Percentiles rank a stretch among this genome's conserved stretches.
phyloP scores from a whole-genome alignment of 2,113 vertebrate genomes.

The Pangasianodon hypophthalmus region DNA sequence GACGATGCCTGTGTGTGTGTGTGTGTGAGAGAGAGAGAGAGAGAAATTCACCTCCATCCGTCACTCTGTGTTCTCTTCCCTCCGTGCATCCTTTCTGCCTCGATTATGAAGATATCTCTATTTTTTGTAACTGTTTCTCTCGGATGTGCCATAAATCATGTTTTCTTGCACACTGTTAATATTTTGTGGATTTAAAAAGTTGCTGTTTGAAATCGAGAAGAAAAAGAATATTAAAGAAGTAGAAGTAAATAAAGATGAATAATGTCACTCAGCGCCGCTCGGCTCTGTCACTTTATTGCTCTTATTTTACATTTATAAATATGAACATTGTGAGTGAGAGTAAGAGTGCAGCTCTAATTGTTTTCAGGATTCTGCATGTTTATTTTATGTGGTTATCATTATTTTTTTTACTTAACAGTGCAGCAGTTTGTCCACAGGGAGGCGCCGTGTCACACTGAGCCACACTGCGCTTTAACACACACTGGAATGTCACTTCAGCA shows the following conservation, averaged over 20 bases:
- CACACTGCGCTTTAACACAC: neutral
- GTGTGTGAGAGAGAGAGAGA: slow-evolving; percentile 37
- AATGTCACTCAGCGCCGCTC: slow-evolving; percentile 45
- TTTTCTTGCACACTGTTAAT: slow-evolving; percentile 82
- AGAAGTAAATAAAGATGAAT: slow-evolving; percentile 74
- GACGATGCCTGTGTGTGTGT: slow-evolving; percentile 65
- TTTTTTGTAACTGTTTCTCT: slow-evolving; percentile 79
- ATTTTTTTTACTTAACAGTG: neutral
- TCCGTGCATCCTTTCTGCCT: slow-evolving; percentile 75
- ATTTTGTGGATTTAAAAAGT: slow-evolving; percentile 79
- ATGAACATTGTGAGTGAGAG: neutral
- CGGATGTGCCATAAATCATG: slow-evolving; percentile 80
- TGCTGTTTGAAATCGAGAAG: slow-evolving; percentile 71
- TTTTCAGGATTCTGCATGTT: neutral
- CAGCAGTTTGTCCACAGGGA: neutral
- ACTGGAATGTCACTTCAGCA: neutral
- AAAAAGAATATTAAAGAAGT: slow-evolving; percentile 60
- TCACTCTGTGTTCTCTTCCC: slow-evolving; percentile 73
- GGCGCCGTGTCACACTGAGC: neutral
- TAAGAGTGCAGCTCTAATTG: neutral
- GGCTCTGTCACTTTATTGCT: neutral
- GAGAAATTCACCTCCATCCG: slow-evolving; percentile 54
- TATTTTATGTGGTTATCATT: too few species aligned
- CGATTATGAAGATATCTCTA: slow-evolving; percentile 79
- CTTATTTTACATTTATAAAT: neutral